phyloP scores from a whole-genome alignment of 2,113 vertebrate species.

The Oxygymnocypris stewartii region DNA sequence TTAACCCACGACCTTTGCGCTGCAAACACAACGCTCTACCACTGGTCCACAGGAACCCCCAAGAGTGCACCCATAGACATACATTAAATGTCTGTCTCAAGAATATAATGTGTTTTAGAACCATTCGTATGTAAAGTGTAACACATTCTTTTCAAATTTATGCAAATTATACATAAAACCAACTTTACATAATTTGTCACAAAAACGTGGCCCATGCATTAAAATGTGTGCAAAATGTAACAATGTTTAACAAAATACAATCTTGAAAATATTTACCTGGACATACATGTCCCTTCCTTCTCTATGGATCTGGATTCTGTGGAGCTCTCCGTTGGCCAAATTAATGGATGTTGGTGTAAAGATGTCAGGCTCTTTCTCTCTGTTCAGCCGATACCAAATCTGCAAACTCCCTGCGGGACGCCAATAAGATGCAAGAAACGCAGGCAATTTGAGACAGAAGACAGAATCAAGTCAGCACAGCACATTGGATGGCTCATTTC shows the following conservation, averaged over 20 bases:
- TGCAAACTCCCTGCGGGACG: slow-evolving; percentile 83
- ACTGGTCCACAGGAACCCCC: too few species aligned
- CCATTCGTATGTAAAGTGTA: neutral
- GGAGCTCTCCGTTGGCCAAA: slow-evolving; percentile 79
- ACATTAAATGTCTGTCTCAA: neutral
- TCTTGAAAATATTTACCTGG: slow-evolving; percentile 71
- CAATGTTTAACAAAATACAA: too few species aligned
- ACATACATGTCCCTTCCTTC: slow-evolving; percentile 78
- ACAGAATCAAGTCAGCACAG: slow-evolving; percentile 30
- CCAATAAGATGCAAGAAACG: slow-evolving; percentile 15
- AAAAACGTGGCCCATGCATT: neutral
- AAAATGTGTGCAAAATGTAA: too few species aligned
- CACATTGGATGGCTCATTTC: neutral
- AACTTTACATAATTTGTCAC: neutral
- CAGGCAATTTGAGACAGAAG: neutral
- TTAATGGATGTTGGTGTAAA: slow-evolving; percentile 77
- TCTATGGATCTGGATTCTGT: slow-evolving; percentile 78
- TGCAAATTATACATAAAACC: neutral
- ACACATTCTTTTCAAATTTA: neutral
- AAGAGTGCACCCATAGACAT: too few species aligned
- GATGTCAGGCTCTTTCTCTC: slow-evolving; percentile 73
- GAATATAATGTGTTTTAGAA: neutral
- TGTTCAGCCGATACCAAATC: slow-evolving; percentile 78
- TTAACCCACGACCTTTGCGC: too few species aligned
- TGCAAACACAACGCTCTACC: too few species aligned